phyloP scores from a whole-genome alignment of 37 sponge, comb jelly and placozoan species.

The Beroe forskalii region DNA sequence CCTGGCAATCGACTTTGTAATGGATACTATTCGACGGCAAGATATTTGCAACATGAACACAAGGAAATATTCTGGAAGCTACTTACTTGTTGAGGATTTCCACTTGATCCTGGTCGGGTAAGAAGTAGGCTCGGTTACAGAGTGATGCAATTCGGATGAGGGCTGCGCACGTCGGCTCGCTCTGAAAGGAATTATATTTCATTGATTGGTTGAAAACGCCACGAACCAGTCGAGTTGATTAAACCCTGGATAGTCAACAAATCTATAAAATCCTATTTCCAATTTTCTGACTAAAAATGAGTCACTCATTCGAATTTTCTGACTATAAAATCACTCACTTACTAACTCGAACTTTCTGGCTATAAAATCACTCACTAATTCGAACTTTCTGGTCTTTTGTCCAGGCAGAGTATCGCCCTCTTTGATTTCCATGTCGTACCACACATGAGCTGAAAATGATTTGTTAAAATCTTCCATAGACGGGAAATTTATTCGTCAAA shows the following conservation, averaged over 20 bases:
- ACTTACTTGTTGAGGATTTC: constrained; percentile 77
- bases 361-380: no score
- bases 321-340: no score
- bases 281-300: no score
- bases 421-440: constrained; percentile 71
- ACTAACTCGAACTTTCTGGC: no score
- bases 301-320: no score
- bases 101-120: constrained; percentile 70
- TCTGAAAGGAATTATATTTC: neutral
- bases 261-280: no score
- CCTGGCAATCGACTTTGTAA: no score
- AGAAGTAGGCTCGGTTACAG: constrained; percentile 87
- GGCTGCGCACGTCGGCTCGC: constrained; percentile 72
- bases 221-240: no score
- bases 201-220: neutral
- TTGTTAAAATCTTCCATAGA: neutral
- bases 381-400: neutral
- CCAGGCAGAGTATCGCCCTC: constrained; percentile 71
- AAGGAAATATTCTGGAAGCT: neutral
- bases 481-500: no score
- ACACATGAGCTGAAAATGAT: constrained; percentile 81
- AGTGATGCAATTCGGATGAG: constrained; percentile 80
- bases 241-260: no score
- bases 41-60: neutral
- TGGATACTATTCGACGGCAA: no score